These are phyloP conservation scores for Cyrtonyx montezumae DNA, from an alignment of 2,113 vertebrate genomes.

Conservation along the genomic window DNA sequence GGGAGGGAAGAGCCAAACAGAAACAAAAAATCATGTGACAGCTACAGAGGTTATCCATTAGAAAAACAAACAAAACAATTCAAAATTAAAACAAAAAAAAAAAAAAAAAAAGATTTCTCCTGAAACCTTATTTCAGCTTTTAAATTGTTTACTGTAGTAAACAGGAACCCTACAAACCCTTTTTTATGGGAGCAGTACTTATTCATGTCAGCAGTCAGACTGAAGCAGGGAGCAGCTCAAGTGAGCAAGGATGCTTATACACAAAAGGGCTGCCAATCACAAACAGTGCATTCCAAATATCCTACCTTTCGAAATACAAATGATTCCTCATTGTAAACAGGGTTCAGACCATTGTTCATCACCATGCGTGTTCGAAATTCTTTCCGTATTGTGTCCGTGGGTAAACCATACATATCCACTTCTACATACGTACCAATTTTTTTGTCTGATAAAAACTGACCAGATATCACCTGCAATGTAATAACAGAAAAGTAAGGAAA, in stretches of 20 bases:
- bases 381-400: conserved; percentile 96
- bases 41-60: conserved; percentile 29
- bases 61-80: conserved; percentile 21
- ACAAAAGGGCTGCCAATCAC: neutral
- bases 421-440: conserved; percentile 98
- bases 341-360: conserved; percentile 99
- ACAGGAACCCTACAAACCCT: conserved; percentile 13
- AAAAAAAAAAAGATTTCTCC: neutral
- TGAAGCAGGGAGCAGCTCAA: conserved; percentile 15
- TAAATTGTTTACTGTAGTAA: neutral
- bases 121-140: conserved; percentile 43
- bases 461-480: conserved; percentile 90
- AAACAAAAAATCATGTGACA: conserved; percentile 60
- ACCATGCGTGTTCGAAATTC: conserved; percentile 98
- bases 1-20: conserved; percentile 60
- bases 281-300: neutral
- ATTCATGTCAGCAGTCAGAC: neutral
- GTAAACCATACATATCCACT: conserved; percentile 97
- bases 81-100: neutral
- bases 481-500: neutral
- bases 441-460: conserved; percentile 97
- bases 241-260: neutral
- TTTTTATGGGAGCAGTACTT: conserved; percentile 7
- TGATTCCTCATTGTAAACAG: conserved; percentile 97
- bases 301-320: conserved; percentile 98